Conservation (phyloP, 2,797 vertebrate genomes). For the Brachyrhaphis roseni region DNA sequence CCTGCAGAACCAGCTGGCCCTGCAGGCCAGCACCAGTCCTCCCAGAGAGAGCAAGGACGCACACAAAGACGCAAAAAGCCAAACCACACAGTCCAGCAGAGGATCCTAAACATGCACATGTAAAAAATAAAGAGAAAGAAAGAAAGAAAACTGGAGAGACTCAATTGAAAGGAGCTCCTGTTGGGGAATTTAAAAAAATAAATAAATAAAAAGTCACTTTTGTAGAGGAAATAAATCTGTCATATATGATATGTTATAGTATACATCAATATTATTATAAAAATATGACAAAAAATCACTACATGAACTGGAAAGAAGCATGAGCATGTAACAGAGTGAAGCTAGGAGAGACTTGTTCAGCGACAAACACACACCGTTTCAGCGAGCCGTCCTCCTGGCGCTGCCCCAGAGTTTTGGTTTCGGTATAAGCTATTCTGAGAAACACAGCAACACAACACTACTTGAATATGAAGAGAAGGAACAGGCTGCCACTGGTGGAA, state of each 20-base stretch:
- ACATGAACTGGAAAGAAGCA: slow-evolving; percentile 76
- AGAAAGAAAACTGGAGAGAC: slow-evolving; percentile 47
- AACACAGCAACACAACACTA: slow-evolving; percentile 79
- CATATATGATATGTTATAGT: slow-evolving; percentile 68
- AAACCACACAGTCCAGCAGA: slow-evolving; percentile 60
- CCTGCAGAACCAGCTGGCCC: slow-evolving; percentile 91
- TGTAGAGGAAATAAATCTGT: slow-evolving; percentile 54
- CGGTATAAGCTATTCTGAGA: slow-evolving; percentile 84
- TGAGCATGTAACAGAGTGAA: slow-evolving; percentile 65
- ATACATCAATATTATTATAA: slow-evolving; percentile 63
- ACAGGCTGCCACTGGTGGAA: slow-evolving; percentile 64
- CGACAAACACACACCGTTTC: slow-evolving; percentile 57
- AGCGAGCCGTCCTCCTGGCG: slow-evolving; percentile 60
- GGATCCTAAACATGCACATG: slow-evolving; percentile 70
- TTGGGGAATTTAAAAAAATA: slow-evolving; percentile 31
- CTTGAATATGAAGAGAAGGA: slow-evolving; percentile 84
- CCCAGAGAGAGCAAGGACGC: slow-evolving; percentile 47
- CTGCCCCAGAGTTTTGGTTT: slow-evolving; percentile 74
- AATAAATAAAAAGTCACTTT: slow-evolving; percentile 45
- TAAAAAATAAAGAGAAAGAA: not conserved
- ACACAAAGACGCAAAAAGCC: slow-evolving; percentile 62
- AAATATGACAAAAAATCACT: slow-evolving; percentile 59
- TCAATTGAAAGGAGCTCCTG: slow-evolving; percentile 48
- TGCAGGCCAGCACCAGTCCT: slow-evolving; percentile 71
- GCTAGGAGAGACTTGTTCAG: slow-evolving; percentile 55